phyloP scores from a whole-genome alignment of 1,140 invertebrate species.

The Platorchestia sp. region DNA sequence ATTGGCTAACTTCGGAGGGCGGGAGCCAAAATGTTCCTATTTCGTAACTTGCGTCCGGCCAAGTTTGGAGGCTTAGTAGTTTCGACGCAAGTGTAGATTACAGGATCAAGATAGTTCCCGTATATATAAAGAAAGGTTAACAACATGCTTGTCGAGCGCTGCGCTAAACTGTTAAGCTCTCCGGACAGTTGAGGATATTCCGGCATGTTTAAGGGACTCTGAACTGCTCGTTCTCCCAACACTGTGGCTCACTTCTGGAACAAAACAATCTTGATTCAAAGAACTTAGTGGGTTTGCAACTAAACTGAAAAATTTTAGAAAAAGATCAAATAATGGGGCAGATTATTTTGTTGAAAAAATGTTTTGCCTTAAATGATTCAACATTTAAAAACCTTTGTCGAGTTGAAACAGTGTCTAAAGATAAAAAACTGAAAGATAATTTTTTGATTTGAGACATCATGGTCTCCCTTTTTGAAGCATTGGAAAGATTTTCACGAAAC shows the following conservation, averaged over 20 bases:
- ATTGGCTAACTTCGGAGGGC: neutral
- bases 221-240: neutral
- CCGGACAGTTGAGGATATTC: neutral
- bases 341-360: too few species aligned
- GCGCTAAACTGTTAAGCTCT: neutral
- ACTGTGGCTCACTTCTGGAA: neutral
- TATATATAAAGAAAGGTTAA: slow-evolving; percentile 2
- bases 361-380: too few species aligned
- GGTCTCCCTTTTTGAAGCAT: too few species aligned
- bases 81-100: neutral
- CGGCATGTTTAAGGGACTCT: neutral
- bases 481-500: too few species aligned
- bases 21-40: neutral
- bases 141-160: neutral
- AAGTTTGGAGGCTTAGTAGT: slow-evolving; percentile 7
- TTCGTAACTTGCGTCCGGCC: neutral
- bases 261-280: neutral
- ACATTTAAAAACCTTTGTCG: too few species aligned
- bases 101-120: neutral
- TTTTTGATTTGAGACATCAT: too few species aligned
- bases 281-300: neutral
- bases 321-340: too few species aligned
- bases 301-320: neutral
- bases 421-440: too few species aligned
- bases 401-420: too few species aligned